phyloP scores from a whole-genome alignment of 2,113 vertebrate genomes.

The Raphicerus campestris region DNA sequence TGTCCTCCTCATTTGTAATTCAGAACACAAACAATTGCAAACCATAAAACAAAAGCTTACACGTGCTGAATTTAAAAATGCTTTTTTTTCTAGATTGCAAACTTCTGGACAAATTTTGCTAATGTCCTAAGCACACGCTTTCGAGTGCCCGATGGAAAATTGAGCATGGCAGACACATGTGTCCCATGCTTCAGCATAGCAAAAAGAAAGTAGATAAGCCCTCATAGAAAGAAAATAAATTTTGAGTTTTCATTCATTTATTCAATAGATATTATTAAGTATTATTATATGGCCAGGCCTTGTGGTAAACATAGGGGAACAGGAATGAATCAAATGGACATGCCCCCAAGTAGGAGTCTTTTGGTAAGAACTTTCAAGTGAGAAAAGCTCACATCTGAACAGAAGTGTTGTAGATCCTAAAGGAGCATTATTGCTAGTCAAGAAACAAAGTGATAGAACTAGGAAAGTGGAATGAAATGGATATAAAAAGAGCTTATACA shows the following conservation, averaged over 20 bases:
- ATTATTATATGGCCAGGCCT: not conserved
- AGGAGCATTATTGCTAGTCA: not conserved
- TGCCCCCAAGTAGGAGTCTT: not conserved
- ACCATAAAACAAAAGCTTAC: not conserved
- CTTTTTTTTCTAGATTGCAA: not conserved
- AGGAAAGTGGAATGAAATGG: not conserved
- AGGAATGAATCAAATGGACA: not conserved
- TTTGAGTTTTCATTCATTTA: not conserved
- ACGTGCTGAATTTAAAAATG: not conserved
- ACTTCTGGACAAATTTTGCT: slow-evolving; percentile 5
- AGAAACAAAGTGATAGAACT: not conserved
- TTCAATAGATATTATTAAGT: not conserved
- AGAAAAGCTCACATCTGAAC: not conserved
- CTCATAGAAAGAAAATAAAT: not conserved
- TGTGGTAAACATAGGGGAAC: not conserved
- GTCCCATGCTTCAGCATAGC: not conserved
- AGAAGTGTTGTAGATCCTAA: not conserved
- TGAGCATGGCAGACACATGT: not conserved
- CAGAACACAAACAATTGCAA: not conserved
- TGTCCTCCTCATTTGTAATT: not conserved
- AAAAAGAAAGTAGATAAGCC: not conserved
- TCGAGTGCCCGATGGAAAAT: not conserved
- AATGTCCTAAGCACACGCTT: not conserved
- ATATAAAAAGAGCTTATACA: not conserved
- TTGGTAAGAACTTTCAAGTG: not conserved